Conservation (phyloP, 2,113 vertebrate genomes). For the Struthidea cinerea region DNA sequence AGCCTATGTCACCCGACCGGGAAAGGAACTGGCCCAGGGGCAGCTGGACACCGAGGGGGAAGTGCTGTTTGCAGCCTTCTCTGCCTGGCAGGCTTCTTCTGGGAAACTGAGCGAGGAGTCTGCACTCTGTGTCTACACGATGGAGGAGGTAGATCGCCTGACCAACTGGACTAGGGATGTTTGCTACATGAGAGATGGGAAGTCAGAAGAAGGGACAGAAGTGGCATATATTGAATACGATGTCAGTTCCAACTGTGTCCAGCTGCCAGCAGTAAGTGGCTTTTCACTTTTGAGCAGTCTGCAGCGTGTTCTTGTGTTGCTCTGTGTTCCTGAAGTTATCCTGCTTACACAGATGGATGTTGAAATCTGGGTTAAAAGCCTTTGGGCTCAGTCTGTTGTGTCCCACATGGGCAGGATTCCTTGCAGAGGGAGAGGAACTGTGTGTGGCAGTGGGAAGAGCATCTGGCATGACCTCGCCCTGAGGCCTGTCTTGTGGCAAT, state of each 20-base stretch:
- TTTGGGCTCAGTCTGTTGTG: background rate
- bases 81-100: conserved; percentile 77
- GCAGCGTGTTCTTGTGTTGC: rapidly evolving
- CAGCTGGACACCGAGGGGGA: conserved; percentile 43
- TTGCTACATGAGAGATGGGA: conserved; percentile 90
- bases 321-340: background rate
- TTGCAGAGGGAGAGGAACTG: background rate
- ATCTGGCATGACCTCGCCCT: background rate
- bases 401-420: background rate
- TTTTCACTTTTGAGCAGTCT: background rate
- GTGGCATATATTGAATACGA: conserved; percentile 95
- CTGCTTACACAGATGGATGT: background rate
- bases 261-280: conserved; percentile 86
- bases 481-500: background rate
- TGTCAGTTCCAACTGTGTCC: conserved; percentile 92
- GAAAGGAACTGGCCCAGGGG: conserved; percentile 14
- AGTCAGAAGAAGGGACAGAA: conserved; percentile 75
- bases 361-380: background rate
- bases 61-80: conserved; percentile 86
- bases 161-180: conserved; percentile 88
- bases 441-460: background rate
- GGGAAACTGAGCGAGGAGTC: conserved; percentile 82
- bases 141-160: conserved; percentile 84
- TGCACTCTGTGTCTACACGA: conserved; percentile 85
- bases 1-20: conserved; percentile 75